Base-by-base conservation (phyloP, 2,113 vertebrate species). In the Siniperca chuatsi region DNA sequence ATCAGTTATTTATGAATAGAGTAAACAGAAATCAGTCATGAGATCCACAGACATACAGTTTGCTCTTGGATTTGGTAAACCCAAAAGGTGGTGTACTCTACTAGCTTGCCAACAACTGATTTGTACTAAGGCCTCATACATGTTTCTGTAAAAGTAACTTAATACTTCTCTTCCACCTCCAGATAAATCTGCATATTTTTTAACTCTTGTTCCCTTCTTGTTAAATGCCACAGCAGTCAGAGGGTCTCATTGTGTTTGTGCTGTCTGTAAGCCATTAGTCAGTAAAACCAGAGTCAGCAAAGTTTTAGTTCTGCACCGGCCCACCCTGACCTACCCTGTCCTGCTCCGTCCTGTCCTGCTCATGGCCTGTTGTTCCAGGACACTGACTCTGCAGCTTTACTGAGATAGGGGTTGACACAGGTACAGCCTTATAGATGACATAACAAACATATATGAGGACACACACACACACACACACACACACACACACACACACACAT, bases 211-310 rank as follows among this genome's bases (percentile, higher is more conserved):
- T 73, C 65, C 61, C 25, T 37, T 81, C 60, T 61, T 64, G 78
- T 70, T 75, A 21, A 68, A 78, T 76, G 9, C 25, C 25, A 25
- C 67, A 69, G 62, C 57, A 85, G 81, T 58, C 29, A 64, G 57
- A 68, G 44, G 83, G 67, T 4, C 76, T 62, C 82, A 4, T 60
- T 89, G 46, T 83, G 76, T 82, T 67, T 87, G n/a, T 75, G 78
- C 73, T 80, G 54, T 84, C 74, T 85, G 79, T 81, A 75, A 89
- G 76, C 80, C 78, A 87, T 85, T 88, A 83, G 69, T 82, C 76
- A 83, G 92, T 80, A 89, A 92, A 90, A 87, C 72, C 82, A 11
- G 81, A 92, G 89, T 94, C 93, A 93, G 93, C 92, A 93, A 88
- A 92, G 87, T 78, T 71, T 44, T 25, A 85, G 93, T 92, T 94